Evolutionary conservation across 2,797 vertebrate genomes (phyloP).

Genomic region (Brotula barbata): DNA sequence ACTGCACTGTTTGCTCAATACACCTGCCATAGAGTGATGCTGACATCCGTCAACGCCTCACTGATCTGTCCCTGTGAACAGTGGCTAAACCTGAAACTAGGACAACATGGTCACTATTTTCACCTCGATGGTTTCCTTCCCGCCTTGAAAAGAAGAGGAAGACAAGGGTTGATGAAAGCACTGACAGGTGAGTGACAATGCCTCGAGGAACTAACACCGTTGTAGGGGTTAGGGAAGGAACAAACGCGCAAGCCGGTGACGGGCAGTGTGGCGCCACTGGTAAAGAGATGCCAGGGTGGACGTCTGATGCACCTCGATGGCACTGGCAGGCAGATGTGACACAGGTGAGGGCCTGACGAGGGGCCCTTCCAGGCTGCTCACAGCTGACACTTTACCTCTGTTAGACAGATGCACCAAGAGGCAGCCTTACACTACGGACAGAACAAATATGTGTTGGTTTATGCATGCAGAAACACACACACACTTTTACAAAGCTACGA

Average conservation of each 20-base stretch:
- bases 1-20: no score
- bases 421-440: slow-evolving; percentile 22
- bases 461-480: slow-evolving; percentile 34
- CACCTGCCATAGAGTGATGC: slow-evolving; percentile 23
- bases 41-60: slow-evolving; percentile 58
- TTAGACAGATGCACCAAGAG: slow-evolving; percentile 64
- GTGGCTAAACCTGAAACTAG: slow-evolving; percentile 52
- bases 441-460: slow-evolving; percentile 57
- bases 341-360: slow-evolving; percentile 69
- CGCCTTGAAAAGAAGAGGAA: slow-evolving; percentile 46
- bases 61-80: slow-evolving; percentile 41
- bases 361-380: slow-evolving; percentile 65
- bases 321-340: slow-evolving; percentile 74
- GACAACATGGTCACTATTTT: slow-evolving; percentile 66
- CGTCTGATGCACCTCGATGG: slow-evolving; percentile 74
- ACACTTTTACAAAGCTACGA: slow-evolving; percentile 5
- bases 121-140: slow-evolving; percentile 61
- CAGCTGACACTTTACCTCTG: slow-evolving; percentile 58
- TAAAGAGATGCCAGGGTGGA: slow-evolving; percentile 71
- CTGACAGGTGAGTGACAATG: slow-evolving; percentile 81
- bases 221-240: slow-evolving; percentile 29
- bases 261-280: slow-evolving; percentile 69
- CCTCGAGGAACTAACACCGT: slow-evolving; percentile 59
- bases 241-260: slow-evolving; percentile 34
- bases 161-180: slow-evolving; percentile 70